These are phyloP conservation scores for Molorchus minor DNA, from an alignment of 2,888 invertebrate genomes.

Conservation along the genomic window DNA sequence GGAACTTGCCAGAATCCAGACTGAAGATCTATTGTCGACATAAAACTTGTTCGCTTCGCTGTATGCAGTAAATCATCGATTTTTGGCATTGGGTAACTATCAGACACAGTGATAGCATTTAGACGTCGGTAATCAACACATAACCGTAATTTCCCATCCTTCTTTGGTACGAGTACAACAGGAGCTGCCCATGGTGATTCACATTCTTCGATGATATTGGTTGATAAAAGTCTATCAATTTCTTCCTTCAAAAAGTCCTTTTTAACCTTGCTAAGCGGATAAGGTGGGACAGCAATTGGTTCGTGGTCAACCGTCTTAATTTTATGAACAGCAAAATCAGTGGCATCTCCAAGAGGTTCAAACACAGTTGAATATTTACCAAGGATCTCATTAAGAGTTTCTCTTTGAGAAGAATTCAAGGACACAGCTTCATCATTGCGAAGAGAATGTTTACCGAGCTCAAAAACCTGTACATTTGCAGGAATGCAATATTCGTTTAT, in stretches of 20 bases:
- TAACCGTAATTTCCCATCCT: conserved; percentile 14
- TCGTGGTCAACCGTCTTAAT: conserved; percentile 22
- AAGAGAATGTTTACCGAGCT: no score
- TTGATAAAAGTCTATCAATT: conserved; percentile 26
- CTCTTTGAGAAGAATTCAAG: no score
- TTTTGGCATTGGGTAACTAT: conserved; percentile 23
- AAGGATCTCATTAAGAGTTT: conserved; percentile 10
- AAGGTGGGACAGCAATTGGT: conserved; percentile 26
- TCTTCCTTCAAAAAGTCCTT: conserved; percentile 11
- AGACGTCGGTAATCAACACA: conserved; percentile 23
- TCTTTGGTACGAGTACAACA: conserved; percentile 29
- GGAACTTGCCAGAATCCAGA: conserved; percentile 33
- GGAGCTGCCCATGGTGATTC: conserved; percentile 25
- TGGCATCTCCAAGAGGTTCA: conserved; percentile 21
- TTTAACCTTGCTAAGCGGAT: conserved; percentile 6
- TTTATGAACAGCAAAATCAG: conserved; percentile 19
- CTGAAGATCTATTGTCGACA: conserved; percentile 36
- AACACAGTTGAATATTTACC: conserved; percentile 8
- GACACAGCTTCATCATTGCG: no score
- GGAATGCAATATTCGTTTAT: conserved; percentile 10
- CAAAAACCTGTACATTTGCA: neutral
- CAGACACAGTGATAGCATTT: conserved; percentile 24
- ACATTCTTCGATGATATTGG: conserved; percentile 32
- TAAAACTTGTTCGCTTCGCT: conserved; percentile 17
- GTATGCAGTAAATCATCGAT: conserved; percentile 31